Evolutionary conservation across 2,888 invertebrate species (phyloP).

Genomic region (Cyclophora punctaria): DNA sequence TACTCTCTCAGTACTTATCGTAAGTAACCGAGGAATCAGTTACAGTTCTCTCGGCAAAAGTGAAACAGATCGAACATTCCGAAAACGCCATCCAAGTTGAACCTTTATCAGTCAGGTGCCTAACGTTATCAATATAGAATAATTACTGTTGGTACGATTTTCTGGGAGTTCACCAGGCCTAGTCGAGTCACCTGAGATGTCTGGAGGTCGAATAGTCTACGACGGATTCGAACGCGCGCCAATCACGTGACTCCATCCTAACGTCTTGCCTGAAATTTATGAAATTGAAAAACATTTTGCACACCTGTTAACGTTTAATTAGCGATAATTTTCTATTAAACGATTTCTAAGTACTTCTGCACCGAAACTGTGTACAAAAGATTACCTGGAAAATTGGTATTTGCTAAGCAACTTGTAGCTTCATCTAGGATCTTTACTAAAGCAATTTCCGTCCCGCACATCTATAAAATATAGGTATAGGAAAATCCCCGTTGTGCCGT

Average conservation of each 20-base stretch:
- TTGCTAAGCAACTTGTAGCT: constrained; percentile 13
- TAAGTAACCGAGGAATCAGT: constrained; percentile 40
- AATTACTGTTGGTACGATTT: constrained; percentile 26
- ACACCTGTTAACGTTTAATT: constrained; percentile 1
- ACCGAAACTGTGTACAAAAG: too few species aligned
- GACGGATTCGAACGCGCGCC: constrained; percentile 36
- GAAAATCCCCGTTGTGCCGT: neutral
- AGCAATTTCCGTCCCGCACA: neutral
- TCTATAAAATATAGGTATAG: neutral
- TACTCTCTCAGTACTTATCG: constrained; percentile 34
- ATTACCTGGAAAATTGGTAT: neutral
- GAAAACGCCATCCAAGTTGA: constrained; percentile 26
- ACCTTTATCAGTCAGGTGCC: too few species aligned
- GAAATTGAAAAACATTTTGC: neutral
- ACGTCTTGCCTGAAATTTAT: constrained; percentile 2
- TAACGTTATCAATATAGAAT: too few species aligned
- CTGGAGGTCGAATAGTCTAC: constrained; percentile 55
- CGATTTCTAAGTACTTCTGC: neutral
- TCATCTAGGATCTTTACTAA: neutral
- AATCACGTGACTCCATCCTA: constrained; percentile 39
- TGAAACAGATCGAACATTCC: constrained; percentile 37
- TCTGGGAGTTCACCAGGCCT: constrained; percentile 24
- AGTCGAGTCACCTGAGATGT: constrained; percentile 52
- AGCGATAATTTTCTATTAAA: neutral
- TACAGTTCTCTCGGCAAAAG: constrained; percentile 3